A percentile compares a stretch with the other conserved stretches of the same genome.
Evolutionary conservation across 1,140 invertebrate species (phyloP).

Genomic region (Pteromalus puparum): DNA sequence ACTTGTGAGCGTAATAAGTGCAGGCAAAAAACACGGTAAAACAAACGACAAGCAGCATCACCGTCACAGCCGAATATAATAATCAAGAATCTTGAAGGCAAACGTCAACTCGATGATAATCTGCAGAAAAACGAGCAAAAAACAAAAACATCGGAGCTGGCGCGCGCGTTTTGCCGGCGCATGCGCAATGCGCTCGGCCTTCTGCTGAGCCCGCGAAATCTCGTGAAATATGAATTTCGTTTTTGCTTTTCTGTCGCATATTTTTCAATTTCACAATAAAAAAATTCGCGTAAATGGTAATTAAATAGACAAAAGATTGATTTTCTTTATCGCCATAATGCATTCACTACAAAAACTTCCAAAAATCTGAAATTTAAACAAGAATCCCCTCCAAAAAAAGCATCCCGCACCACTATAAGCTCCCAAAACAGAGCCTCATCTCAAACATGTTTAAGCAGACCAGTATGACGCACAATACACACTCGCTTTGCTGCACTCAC

Average conservation of each 20-base stretch:
- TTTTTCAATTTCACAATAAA: no score
- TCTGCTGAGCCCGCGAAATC: neutral
- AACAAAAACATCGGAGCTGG: neutral
- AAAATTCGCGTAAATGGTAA: no score
- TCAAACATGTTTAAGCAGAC: no score
- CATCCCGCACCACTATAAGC: no score
- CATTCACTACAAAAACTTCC: no score
- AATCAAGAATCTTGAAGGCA: neutral
- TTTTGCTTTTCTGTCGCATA: no score
- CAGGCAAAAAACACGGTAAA: conserved; percentile 13
- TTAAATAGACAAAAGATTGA: no score
- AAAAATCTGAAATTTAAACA: no score
- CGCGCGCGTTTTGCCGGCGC: conserved; percentile 26
- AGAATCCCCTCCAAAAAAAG: no score
- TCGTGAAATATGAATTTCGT: neutral
- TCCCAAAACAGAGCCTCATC: no score
- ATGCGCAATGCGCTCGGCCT: neutral
- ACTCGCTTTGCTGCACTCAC: neutral
- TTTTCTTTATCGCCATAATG: no score
- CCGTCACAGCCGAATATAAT: neutral
- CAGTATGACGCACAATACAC: neutral
- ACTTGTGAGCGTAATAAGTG: conserved; percentile 5
- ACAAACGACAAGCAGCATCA: conserved; percentile 37
- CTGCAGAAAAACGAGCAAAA: neutral
- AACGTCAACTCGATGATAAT: neutral